Evolutionary conservation across 2,888 invertebrate species (phyloP), one percentile per base, ranked within the genome.

Genomic region (Polyploca ridens): DNA sequence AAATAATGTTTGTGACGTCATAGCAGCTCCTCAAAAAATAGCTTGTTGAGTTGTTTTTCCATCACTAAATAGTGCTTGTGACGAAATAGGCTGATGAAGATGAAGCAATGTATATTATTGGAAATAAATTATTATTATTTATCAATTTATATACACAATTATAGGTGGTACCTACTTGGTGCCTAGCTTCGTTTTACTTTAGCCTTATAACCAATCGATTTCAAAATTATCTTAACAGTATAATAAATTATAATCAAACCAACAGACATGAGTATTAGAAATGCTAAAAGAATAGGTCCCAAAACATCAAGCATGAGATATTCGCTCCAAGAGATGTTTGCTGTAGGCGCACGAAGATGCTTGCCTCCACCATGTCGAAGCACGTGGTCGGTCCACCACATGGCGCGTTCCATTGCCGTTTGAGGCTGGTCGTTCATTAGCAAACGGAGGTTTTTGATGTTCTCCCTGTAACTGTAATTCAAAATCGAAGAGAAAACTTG

Each of bases 381-480:
- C 3, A 76, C 67, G 62, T 79, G 70, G 35, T 81, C 78, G 5
- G 73, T 72, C 79, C 80, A 78, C 77, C 77, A 76, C 11, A 78
- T 64, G 0, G 76, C 74, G 11, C 76, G 75, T 6, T 79, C 72
- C 3, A 78, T 62, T 0, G 78, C 61, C 1, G 65, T 54, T 63
- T 72, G 62, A 0, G 74, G 74, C 44, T 78, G 71, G 60, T 81
- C 80, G 14, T 68, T 5, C 57, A 76, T 69, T 6, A 76, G 7
- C 0, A 13, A 35, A 19, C 74, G 61, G 5, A 78, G 64, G 38
- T 64, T 64, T 7, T 61, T 35, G 19, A 74, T 67, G 58, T 76
- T 74, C 2, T 73, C 19, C 0, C 68, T 62, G 64, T 75, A 72
- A 44, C 79, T 79, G 61, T 58, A 49, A 57, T 61, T 16, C 11